Percentiles rank a stretch among this genome's conserved stretches.
Evolutionary conservation across 2,113 vertebrate species (phyloP).

Genomic region (Heptranchias perlo): DNA sequence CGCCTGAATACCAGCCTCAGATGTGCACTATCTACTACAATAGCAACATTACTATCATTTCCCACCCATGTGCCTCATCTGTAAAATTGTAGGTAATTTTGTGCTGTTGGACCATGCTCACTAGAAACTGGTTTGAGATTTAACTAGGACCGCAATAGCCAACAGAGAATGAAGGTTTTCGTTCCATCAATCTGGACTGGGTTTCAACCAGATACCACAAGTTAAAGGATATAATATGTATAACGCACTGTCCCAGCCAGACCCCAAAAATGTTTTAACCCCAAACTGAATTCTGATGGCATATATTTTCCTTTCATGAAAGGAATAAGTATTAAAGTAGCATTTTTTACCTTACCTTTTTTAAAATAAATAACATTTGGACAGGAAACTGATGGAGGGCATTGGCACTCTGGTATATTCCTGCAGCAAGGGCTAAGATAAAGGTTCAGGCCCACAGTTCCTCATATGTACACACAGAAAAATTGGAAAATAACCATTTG

Average conservation of each 20-base stretch:
- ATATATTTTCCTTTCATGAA: background rate
- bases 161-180: background rate
- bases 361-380: background rate
- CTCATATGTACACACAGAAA: no score
- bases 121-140: background rate
- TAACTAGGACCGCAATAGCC: background rate
- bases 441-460: no score
- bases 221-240: no score
- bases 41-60: background rate
- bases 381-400: background rate
- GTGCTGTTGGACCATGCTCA: background rate
- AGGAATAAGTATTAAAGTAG: background rate
- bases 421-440: background rate
- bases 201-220: background rate
- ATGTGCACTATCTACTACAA: background rate
- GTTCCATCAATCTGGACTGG: background rate
- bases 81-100: background rate
- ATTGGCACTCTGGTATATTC: background rate
- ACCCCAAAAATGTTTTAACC: background rate
- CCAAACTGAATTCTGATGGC: background rate
- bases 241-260: background rate
- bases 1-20: background rate
- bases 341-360: no score
- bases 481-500: no score
- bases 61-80: background rate